These are phyloP conservation scores for Remorina albescens DNA, from an alignment of 2,797 vertebrate species.

Conservation along the genomic window DNA sequence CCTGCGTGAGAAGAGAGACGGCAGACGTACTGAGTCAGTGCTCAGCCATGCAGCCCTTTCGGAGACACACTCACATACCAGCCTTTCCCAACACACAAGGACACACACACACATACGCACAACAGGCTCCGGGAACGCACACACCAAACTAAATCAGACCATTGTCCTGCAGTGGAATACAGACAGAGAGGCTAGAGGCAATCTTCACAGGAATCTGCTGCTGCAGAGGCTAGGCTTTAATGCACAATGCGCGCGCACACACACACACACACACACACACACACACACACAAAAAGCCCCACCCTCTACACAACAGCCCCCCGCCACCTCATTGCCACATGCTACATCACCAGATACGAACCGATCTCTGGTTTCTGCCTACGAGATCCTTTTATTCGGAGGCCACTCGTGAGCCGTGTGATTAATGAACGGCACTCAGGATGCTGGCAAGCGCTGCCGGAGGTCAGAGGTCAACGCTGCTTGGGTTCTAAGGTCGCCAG, in stretches of 20 bases:
- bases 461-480: slow-evolving; percentile 65
- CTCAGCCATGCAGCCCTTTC: slow-evolving; percentile 61
- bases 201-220: slow-evolving; percentile 73
- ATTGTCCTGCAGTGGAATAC: slow-evolving; percentile 71
- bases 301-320: slow-evolving; percentile 32
- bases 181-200: slow-evolving; percentile 63
- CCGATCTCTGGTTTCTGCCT: slow-evolving; percentile 28
- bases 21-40: slow-evolving; percentile 63
- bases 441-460: slow-evolving; percentile 19
- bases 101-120: slow-evolving; percentile 32
- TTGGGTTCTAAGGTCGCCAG: slow-evolving; percentile 44
- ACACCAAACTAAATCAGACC: slow-evolving; percentile 65
- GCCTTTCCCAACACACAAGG: slow-evolving; percentile 12
- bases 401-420: slow-evolving; percentile 39
- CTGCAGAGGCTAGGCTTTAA: slow-evolving; percentile 35
- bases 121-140: slow-evolving; percentile 19
- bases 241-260: slow-evolving; percentile 24
- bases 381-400: slow-evolving; percentile 29
- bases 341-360: slow-evolving; percentile 30
- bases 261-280: slow-evolving; percentile 13
- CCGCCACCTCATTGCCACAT: slow-evolving; percentile 27
- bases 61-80: slow-evolving; percentile 43
- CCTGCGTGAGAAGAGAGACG: slow-evolving; percentile 67
- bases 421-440: slow-evolving; percentile 59
- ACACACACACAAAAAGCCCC: slow-evolving; percentile 19